Base-by-base conservation (phyloP, 2,888 invertebrate species). In the Scelioninae gen. 1 region DNA sequence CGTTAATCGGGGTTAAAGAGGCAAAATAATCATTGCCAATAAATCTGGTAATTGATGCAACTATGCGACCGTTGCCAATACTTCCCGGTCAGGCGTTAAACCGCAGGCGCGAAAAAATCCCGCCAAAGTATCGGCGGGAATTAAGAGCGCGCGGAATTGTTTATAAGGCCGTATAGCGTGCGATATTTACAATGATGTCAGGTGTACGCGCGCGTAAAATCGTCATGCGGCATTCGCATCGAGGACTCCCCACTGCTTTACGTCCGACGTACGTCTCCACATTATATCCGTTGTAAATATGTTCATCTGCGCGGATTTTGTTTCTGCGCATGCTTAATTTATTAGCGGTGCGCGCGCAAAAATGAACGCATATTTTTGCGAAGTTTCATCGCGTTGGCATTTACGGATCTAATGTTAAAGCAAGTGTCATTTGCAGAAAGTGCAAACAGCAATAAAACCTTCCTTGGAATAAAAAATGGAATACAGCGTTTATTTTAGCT, bases 111-210 rank as follows among this genome's bases (percentile, higher is more conserved):
- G 23, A 3, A 34, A 75, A 83, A 83, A 66, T 56, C 10, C 32
- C 49, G 40, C 32, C 51, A 23, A 63, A 69, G 66, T 56, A 68
- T 75, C 75, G 71, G 75, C 81, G 34, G 23, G 85, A 86, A 88
- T 88, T 87, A 88, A 86, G 86, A 87, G 85, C 81, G 84, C 84
- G 74, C 72, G 55, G 86, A 80, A 86, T 89, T 89, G 88, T 91
- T 90, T 90, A 91, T 87, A 90, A 90, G 90, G 88, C 89, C 89
- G 88, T 91, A 90, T 89, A 90, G 90, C 85, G 81, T 86, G 85
- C 88, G 91, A 91, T 91, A 91, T 91, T 91, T 91, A 91, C 91
- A 91, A 90, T 91, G 91, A 91, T 88, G 91, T 90, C 88, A 88
- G 85, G 75, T 71, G 81, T 84, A 65, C 65, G 83, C 83, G 84